Conservation (phyloP, 37 sponge, comb jelly and placozoan genomes). For the Theonella swinhoei region DNA sequence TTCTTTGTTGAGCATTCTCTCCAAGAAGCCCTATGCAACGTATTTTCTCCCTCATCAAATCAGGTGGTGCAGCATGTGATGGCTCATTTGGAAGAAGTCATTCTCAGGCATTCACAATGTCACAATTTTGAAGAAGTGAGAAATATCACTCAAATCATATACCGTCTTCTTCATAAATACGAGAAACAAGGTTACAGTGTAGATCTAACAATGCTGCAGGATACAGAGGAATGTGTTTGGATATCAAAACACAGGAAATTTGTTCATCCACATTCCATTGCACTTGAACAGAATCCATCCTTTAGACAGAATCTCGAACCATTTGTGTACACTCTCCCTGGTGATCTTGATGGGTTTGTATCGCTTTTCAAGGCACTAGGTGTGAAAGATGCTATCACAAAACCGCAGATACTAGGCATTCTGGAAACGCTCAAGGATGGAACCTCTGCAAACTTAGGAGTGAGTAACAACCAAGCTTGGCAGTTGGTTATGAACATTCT, state of each 20-base stretch:
- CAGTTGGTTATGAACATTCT: too few species aligned
- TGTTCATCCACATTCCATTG: too few species aligned
- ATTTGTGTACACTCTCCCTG: too few species aligned
- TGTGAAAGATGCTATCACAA: not conserved
- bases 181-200: not conserved
- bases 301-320: too few species aligned
- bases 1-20: slow-evolving; percentile 5
- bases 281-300: too few species aligned
- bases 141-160: not conserved
- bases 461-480: too few species aligned
- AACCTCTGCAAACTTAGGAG: too few species aligned
- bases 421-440: too few species aligned
- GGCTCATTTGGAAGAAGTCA: slow-evolving; percentile 25
- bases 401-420: too few species aligned
- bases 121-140: not conserved
- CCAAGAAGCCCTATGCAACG: not conserved
- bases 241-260: slow-evolving; percentile 15
- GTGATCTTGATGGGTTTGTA: too few species aligned
- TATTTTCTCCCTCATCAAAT: not conserved
- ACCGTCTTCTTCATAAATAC: not conserved
- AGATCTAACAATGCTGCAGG: not conserved
- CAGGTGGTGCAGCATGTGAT: not conserved
- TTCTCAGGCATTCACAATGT: not conserved
- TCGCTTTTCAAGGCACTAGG: not conserved
- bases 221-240: slow-evolving; percentile 27